A percentile compares a stretch with the other conserved stretches of the same genome.
phyloP scores from a whole-genome alignment of 2,113 vertebrate species.

The Mesoclemmys tuberculata region DNA sequence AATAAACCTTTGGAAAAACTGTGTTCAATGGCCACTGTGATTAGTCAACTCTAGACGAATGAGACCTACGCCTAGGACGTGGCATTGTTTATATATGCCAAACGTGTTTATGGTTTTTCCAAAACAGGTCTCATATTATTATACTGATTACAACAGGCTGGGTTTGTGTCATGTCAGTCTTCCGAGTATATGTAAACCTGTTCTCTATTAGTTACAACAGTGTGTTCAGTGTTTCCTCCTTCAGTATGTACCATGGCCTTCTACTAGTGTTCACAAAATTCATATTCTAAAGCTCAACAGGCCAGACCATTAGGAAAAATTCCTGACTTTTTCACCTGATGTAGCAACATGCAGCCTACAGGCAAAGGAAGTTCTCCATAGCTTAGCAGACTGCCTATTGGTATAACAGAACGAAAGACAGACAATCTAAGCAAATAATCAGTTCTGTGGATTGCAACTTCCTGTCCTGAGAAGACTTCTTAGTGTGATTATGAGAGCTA shows the following conservation, averaged over 20 bases:
- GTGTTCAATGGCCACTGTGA: not conserved
- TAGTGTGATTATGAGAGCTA: not conserved
- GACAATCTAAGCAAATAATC: fast-evolving
- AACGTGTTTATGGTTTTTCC: slow-evolving; percentile 20
- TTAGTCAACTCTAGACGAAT: slow-evolving; percentile 45
- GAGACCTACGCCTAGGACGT: not conserved
- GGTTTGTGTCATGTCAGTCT: not conserved
- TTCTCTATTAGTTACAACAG: not conserved
- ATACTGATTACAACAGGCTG: not conserved
- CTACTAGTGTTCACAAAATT: not conserved
- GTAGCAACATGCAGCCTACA: fast-evolving
- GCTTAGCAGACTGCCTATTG: fast-evolving
- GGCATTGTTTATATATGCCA: not conserved
- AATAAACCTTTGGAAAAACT: slow-evolving; percentile 17
- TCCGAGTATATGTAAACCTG: not conserved
- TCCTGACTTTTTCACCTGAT: not conserved
- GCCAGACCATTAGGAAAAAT: not conserved
- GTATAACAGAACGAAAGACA: not conserved
- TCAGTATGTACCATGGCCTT: not conserved
- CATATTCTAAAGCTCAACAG: fast-evolving
- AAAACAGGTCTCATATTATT: not conserved
- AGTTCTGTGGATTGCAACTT: fast-evolving
- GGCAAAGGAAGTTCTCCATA: fast-evolving
- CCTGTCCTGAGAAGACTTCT: not conserved
- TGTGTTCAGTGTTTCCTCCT: not conserved